Evolutionary conservation across 2,888 invertebrate genomes (phyloP).

Genomic region (Drosophila anceps): DNA sequence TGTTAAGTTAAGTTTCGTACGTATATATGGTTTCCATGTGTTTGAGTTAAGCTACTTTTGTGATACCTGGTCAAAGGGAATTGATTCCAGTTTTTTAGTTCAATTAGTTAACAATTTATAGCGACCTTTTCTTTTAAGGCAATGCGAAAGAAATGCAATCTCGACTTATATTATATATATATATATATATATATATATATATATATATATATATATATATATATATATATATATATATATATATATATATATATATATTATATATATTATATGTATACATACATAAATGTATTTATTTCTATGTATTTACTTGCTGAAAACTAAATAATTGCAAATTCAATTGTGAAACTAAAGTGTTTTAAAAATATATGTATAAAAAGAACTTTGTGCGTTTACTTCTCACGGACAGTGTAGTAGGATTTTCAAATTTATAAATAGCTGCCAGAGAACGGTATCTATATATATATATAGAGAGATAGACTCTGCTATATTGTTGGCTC

Average conservation of each 20-base stretch:
- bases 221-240: constrained; percentile 68
- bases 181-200: constrained; percentile 32
- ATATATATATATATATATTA: constrained; percentile 29
- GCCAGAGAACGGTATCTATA: constrained; percentile 14
- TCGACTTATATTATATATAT: constrained; percentile 37
- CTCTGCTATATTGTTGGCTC: background rate
- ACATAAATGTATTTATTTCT: constrained; percentile 61
- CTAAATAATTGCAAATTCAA: constrained; percentile 69
- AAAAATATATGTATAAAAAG: constrained; percentile 14
- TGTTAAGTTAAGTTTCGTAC: constrained; percentile 46
- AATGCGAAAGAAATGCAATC: constrained; percentile 55
- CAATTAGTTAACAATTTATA: constrained; percentile 59
- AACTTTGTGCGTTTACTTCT: constrained; percentile 11
- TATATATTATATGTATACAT: constrained; percentile 34
- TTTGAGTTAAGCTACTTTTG: constrained; percentile 76
- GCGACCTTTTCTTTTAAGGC: constrained; percentile 44
- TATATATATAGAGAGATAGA: constrained; percentile 1
- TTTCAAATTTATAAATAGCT: constrained; percentile 40
- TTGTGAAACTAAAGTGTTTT: constrained; percentile 56
- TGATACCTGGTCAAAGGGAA: constrained; percentile 68
- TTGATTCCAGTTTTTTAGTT: constrained; percentile 55
- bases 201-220: constrained; percentile 40
- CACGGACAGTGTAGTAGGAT: constrained; percentile 42
- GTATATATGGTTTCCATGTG: constrained; percentile 40
- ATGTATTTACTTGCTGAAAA: constrained; percentile 80